Conservation (phyloP, 2,888 invertebrate genomes). For the Cosmia pyralina region DNA sequence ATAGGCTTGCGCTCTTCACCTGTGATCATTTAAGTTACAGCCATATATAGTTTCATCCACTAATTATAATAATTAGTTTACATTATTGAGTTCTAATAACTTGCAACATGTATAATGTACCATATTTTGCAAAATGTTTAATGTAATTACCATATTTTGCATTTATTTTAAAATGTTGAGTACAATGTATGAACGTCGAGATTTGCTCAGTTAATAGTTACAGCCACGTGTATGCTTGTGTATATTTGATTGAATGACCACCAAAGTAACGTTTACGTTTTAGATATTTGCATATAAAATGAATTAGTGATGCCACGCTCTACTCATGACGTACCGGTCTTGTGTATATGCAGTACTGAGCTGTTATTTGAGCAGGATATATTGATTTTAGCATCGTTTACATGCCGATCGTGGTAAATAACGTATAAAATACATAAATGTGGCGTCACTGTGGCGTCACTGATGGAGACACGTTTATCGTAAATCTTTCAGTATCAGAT, state of each 20-base stretch:
- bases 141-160: too few relatives aligned
- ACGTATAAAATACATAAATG: neutral
- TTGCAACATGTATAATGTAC: too few relatives aligned
- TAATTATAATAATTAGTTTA: neutral
- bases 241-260: neutral
- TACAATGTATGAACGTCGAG: neutral
- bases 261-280: neutral
- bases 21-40: conserved; percentile 40
- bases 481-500: neutral
- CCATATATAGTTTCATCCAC: neutral
- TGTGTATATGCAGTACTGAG: neutral
- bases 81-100: neutral
- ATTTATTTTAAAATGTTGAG: neutral
- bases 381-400: neutral
- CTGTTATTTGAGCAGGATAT: conserved; percentile 2
- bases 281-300: conserved; percentile 1
- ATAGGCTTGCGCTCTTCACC: conserved; percentile 24
- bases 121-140: too few relatives aligned
- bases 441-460: neutral
- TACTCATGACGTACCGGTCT: neutral
- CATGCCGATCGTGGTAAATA: neutral
- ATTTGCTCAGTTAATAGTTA: neutral
- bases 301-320: conserved; percentile 6
- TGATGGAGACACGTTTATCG: conserved; percentile 1
- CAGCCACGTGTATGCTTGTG: neutral